These are phyloP conservation scores for Drosophila fulvimacula DNA, from an alignment of 2,888 invertebrate genomes.

Conservation along the genomic window DNA sequence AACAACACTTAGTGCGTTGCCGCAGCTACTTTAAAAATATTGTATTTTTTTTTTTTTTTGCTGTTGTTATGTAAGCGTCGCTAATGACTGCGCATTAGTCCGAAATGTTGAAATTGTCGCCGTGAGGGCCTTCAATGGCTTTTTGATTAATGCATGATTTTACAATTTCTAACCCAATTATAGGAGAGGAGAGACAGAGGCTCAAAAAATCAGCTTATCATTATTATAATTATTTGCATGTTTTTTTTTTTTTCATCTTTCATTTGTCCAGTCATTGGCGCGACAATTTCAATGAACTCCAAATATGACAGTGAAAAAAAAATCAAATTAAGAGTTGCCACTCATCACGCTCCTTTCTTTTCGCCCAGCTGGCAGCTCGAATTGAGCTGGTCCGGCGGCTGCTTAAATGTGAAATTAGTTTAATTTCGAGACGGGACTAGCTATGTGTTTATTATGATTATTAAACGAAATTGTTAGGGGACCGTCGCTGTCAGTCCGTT, in stretches of 20 bases:
- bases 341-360: slow-evolving; percentile 53
- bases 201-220: slow-evolving; percentile 38
- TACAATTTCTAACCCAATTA: slow-evolving; percentile 70
- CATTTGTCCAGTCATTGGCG: slow-evolving; percentile 55
- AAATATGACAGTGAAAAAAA: slow-evolving; percentile 15
- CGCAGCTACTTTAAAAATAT: slow-evolving; percentile 19
- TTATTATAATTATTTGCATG: slow-evolving; percentile 69
- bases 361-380: slow-evolving; percentile 19
- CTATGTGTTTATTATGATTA: slow-evolving; percentile 42
- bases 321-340: slow-evolving; percentile 5
- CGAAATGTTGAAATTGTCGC: slow-evolving; percentile 60
- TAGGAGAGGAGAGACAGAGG: slow-evolving; percentile 11
- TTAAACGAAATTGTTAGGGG: slow-evolving; percentile 62
- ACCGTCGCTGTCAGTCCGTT: neutral
- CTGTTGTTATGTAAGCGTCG: slow-evolving; percentile 65
- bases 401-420: slow-evolving; percentile 52
- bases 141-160: slow-evolving; percentile 75
- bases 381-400: slow-evolving; percentile 23
- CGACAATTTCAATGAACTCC: slow-evolving; percentile 68
- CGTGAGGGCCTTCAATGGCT: slow-evolving; percentile 64
- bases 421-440: slow-evolving; percentile 26
- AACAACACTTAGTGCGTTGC: slow-evolving; percentile 36
- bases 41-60: slow-evolving; percentile 28
- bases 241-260: slow-evolving; percentile 21
- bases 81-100: slow-evolving; percentile 66